phyloP scores from a whole-genome alignment of 2,888 invertebrate species.

The Isoperla grammatica region DNA sequence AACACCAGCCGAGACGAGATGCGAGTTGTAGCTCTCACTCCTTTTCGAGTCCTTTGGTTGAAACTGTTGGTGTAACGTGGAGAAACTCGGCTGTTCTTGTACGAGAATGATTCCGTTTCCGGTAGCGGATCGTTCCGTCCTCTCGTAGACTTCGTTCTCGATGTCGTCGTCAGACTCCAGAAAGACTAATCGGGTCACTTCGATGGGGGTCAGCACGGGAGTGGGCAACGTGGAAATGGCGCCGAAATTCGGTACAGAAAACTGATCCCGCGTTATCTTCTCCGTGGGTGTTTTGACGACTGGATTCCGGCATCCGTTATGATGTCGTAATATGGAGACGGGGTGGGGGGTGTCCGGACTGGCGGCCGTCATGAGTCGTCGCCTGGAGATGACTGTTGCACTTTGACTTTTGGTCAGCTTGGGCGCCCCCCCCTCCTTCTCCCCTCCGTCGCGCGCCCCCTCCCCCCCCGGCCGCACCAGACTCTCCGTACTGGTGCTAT shows the following conservation, averaged over 20 bases:
- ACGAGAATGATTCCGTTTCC: conserved; percentile 34
- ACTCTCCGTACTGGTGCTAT: conserved; percentile 60
- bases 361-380: neutral
- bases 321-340: neutral
- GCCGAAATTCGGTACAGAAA: conserved; percentile 69
- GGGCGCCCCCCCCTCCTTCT: neutral
- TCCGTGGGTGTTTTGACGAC: conserved; percentile 9
- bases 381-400: conserved; percentile 3
- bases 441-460: neutral
- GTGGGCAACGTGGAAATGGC: conserved; percentile 54
- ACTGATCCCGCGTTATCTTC: conserved; percentile 57
- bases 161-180: conserved; percentile 62
- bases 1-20: conserved; percentile 40
- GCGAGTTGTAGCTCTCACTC: conserved; percentile 52
- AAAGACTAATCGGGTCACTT: conserved; percentile 62
- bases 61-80: conserved; percentile 49
- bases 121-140: neutral
- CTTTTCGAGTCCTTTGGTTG: conserved; percentile 44
- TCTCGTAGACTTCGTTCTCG: conserved; percentile 35
- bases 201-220: conserved; percentile 60
- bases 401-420: conserved; percentile 7
- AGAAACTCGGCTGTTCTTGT: conserved; percentile 39
- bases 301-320: conserved; percentile 18
- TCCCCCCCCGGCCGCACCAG: conserved; percentile 21
- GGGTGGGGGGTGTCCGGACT: conserved; percentile 4